Conservation (phyloP, 2,888 invertebrate genomes). For the Seira musarum region DNA sequence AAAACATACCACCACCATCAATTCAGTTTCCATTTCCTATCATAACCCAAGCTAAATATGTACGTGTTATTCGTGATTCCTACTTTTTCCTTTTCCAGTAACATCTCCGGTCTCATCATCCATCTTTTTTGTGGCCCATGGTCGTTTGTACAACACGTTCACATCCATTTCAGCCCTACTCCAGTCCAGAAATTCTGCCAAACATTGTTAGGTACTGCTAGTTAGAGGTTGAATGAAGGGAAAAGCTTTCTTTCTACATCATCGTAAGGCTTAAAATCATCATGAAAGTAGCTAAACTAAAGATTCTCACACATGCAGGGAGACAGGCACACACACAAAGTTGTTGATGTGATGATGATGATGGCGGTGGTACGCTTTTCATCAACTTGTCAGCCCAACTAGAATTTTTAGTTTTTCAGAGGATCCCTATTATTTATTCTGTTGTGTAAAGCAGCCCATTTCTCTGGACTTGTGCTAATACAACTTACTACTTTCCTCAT, state of each 20-base stretch:
- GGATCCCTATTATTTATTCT: background rate
- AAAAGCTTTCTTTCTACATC: background rate
- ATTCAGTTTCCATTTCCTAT: too few species aligned
- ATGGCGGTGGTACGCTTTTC: slow-evolving; percentile 45
- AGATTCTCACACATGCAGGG: too few species aligned
- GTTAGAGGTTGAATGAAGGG: background rate
- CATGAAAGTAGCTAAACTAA: too few species aligned
- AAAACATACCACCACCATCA: too few species aligned
- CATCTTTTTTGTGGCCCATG: too few species aligned
- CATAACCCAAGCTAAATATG: too few species aligned
- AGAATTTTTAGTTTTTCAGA: background rate
- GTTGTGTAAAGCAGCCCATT: background rate
- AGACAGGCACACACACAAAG: too few species aligned
- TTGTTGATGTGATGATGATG: too few species aligned
- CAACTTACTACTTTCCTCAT: background rate
- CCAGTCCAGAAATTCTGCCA: background rate
- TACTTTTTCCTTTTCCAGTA: background rate
- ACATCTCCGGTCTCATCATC: background rate
- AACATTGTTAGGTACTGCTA: too few species aligned
- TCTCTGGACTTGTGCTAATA: background rate
- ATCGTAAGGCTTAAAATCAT: too few species aligned
- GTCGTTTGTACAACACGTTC: too few species aligned
- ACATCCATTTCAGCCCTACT: background rate
- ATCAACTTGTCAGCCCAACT: slow-evolving; percentile 43
- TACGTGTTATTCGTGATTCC: too few species aligned